phyloP scores from a whole-genome alignment of 2,888 invertebrate genomes.

The Hydriomena furcata region DNA sequence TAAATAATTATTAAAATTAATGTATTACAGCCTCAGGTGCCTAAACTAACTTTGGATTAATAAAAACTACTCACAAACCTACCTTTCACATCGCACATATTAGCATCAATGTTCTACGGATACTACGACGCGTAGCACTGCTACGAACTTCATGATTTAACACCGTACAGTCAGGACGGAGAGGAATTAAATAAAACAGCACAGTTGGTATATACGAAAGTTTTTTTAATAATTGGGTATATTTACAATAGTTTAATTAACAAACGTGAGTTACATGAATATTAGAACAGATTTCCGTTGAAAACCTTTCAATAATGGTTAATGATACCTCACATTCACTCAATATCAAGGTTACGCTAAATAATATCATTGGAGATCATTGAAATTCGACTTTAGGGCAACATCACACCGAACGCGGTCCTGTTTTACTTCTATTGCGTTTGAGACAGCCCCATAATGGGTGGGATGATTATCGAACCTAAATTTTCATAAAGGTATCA shows the following conservation, averaged over 20 bases:
- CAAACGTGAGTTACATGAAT: slow-evolving; percentile 81
- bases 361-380: slow-evolving; percentile 51
- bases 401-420: not conserved
- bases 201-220: slow-evolving; percentile 71
- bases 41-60: too few relatives aligned
- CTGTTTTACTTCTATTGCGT: not conserved
- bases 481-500: not conserved
- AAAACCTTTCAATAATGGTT: slow-evolving; percentile 48
- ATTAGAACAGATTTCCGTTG: slow-evolving; percentile 56
- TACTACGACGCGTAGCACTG: not conserved
- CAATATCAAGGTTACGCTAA: slow-evolving; percentile 55
- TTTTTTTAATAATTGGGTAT: slow-evolving; percentile 82
- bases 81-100: too few relatives aligned
- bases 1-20: too few relatives aligned
- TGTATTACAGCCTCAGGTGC: too few relatives aligned
- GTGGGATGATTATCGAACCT: too few relatives aligned
- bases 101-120: not conserved
- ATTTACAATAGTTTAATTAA: slow-evolving; percentile 82
- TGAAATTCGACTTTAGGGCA: slow-evolving; percentile 42
- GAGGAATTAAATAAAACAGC: slow-evolving; percentile 56
- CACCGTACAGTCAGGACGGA: too few relatives aligned
- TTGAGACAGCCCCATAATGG: too few relatives aligned
- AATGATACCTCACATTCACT: slow-evolving; percentile 55
- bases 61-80: too few relatives aligned
- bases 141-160: not conserved